phyloP scores from a whole-genome alignment of 1,140 invertebrate species.

The Brachionus rotundiformis region DNA sequence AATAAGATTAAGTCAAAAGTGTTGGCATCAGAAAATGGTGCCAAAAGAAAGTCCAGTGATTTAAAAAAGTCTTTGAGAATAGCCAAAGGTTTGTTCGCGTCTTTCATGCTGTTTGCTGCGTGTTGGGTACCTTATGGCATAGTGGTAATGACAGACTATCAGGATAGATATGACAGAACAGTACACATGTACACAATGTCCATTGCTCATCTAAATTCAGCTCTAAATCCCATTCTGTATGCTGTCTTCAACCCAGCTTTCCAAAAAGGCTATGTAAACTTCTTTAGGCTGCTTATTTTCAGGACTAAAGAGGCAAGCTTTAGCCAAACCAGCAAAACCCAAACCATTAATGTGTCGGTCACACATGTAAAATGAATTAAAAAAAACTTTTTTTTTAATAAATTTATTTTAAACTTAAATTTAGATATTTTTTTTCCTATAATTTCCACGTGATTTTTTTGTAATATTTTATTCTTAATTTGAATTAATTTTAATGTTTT shows the following conservation, averaged over 20 bases:
- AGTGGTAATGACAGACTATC: conserved; percentile 47
- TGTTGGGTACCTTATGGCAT: conserved; percentile 51
- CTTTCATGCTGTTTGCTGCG: conserved; percentile 27
- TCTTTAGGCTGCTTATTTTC: neutral
- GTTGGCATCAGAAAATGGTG: neutral
- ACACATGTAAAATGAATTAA: neutral
- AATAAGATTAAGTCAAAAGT: conserved; percentile 5
- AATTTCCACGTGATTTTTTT: too few relatives aligned
- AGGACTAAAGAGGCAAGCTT: neutral
- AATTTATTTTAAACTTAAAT: too few relatives aligned
- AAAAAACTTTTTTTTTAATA: neutral
- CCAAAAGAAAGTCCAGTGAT: conserved; percentile 6
- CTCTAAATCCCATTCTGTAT: conserved; percentile 56
- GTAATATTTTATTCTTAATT: too few relatives aligned
- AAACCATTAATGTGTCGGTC: neutral
- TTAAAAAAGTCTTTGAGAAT: conserved; percentile 33
- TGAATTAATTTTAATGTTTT: too few relatives aligned
- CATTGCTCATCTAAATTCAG: conserved; percentile 55
- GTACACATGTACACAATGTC: conserved; percentile 54
- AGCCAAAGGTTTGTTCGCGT: conserved; percentile 44
- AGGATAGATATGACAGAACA: conserved; percentile 14
- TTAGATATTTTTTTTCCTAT: too few relatives aligned
- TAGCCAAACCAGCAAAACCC: neutral
- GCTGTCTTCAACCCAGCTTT: conserved; percentile 55
- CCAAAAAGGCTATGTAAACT: conserved; percentile 53